These are phyloP conservation scores for Arctia plantaginis DNA, from an alignment of 2,888 invertebrate genomes.

Conservation along the genomic window DNA sequence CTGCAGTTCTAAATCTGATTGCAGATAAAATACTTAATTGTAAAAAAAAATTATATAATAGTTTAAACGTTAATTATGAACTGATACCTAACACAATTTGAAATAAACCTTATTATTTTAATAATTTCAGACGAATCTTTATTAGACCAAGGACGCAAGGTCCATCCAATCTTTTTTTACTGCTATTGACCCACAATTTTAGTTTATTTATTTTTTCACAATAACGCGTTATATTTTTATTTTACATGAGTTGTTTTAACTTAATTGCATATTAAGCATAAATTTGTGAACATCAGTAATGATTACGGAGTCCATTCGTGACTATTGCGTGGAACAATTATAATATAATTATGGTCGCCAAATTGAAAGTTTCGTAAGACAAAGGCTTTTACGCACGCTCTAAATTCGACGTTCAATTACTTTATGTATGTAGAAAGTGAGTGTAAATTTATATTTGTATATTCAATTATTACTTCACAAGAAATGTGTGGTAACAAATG, in stretches of 20 bases:
- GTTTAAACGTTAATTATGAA: too few species aligned
- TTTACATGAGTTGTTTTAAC: conserved; percentile 4
- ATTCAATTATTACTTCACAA: conserved; percentile 12
- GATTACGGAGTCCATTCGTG: conserved; percentile 12
- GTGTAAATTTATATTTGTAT: conserved; percentile 19
- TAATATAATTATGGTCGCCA: conserved; percentile 41
- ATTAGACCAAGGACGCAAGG: neutral
- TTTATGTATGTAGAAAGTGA: conserved; percentile 43
- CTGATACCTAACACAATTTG: neutral
- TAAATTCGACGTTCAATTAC: conserved; percentile 38
- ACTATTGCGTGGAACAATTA: conserved; percentile 38
- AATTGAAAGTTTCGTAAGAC: conserved; percentile 45
- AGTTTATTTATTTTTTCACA: neutral
- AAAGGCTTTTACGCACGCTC: conserved; percentile 39
- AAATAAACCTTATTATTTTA: neutral
- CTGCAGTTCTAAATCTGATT: too few species aligned
- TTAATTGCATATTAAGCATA: conserved; percentile 10
- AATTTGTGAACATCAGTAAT: conserved; percentile 1
- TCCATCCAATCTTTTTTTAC: neutral
- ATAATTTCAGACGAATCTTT: neutral
- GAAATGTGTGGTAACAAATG: conserved; percentile 16
- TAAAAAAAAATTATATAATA: too few species aligned
- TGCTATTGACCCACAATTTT: neutral
- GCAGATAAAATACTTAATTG: too few species aligned
- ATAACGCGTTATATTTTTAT: neutral